A percentile compares a stretch with the other conserved stretches of the same genome.
Evolutionary conservation across 2,797 vertebrate genomes (phyloP).

Genomic region (Thalassophryne amazonica): DNA sequence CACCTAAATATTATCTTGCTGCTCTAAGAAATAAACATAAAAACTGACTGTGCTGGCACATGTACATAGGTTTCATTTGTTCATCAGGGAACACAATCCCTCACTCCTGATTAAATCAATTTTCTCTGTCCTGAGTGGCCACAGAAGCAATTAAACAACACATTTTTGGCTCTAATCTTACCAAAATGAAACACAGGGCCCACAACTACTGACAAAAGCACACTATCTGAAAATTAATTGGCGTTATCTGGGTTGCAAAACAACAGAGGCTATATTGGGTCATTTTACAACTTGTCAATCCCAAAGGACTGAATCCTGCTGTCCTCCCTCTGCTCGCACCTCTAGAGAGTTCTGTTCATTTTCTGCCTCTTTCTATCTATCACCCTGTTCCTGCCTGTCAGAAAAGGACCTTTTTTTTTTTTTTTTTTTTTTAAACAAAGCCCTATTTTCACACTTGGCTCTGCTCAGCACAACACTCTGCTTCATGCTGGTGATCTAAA

Average conservation of each 20-base stretch:
- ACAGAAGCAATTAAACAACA: conserved; percentile 51
- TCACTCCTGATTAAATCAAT: conserved; percentile 25
- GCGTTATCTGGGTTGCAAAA: conserved; percentile 48
- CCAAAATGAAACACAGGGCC: conserved; percentile 23
- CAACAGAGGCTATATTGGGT: conserved; percentile 45
- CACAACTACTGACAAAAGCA: conserved; percentile 21
- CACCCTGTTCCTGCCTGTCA: conserved; percentile 32
- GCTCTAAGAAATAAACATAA: background rate
- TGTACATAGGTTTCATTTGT: conserved; percentile 3
- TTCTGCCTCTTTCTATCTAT: conserved; percentile 35
- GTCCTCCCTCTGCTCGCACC: conserved; percentile 27
- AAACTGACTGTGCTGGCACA: background rate
- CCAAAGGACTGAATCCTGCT: conserved; percentile 21
- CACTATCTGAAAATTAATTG: conserved; percentile 39
- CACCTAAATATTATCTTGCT: background rate
- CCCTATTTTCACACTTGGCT: conserved; percentile 49
- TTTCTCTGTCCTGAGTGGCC: conserved; percentile 31
- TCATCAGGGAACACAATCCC: conserved; percentile 7
- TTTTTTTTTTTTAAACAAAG: conserved; percentile 58
- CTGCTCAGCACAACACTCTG: conserved; percentile 29
- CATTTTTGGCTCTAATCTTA: conserved; percentile 32
- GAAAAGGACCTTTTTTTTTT: conserved; percentile 53
- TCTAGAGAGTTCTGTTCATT: conserved; percentile 17
- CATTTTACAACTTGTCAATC: conserved; percentile 46
- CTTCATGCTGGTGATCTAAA: conserved; percentile 4